Evolutionary conservation across 2,888 invertebrate species (phyloP).

Genomic region (Agrypnus murinus): DNA sequence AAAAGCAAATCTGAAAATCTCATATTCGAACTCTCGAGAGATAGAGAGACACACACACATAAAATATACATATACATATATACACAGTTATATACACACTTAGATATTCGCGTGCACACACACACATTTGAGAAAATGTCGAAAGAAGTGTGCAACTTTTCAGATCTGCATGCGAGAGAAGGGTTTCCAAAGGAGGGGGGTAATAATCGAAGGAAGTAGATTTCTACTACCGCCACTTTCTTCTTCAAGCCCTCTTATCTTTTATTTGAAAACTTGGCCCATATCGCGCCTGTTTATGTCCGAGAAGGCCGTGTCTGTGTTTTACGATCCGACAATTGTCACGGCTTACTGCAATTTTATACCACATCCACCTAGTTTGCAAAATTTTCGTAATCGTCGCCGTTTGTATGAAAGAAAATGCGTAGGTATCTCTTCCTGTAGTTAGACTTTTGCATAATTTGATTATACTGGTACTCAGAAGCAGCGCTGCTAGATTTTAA

Average conservation of each 20-base stretch:
- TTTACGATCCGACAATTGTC: slow-evolving; percentile 63
- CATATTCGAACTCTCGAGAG: slow-evolving; percentile 31
- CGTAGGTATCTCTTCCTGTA: too few relatives aligned
- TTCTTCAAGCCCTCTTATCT: slow-evolving; percentile 58
- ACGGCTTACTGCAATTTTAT: slow-evolving; percentile 47
- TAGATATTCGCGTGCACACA: too few relatives aligned
- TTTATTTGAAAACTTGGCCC: slow-evolving; percentile 65
- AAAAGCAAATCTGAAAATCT: slow-evolving; percentile 41
- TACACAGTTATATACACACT: too few relatives aligned
- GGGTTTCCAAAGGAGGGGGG: neutral
- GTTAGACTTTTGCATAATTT: too few relatives aligned
- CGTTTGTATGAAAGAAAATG: neutral
- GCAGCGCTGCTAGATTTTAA: too few relatives aligned
- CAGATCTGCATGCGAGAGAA: slow-evolving; percentile 33
- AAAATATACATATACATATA: too few relatives aligned
- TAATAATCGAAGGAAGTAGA: slow-evolving; percentile 35
- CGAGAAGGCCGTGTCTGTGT: slow-evolving; percentile 60
- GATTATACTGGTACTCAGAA: too few relatives aligned
- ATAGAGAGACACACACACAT: neutral
- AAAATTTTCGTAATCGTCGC: slow-evolving; percentile 27
- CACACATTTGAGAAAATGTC: slow-evolving; percentile 6
- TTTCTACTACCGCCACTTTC: slow-evolving; percentile 9
- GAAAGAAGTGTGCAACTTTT: slow-evolving; percentile 36
- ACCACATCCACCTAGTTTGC: slow-evolving; percentile 27
- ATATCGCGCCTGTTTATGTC: slow-evolving; percentile 64